These are phyloP conservation scores for Oryzaephilus surinamensis DNA, from an alignment of 1,140 invertebrate species.

Conservation along the genomic window DNA sequence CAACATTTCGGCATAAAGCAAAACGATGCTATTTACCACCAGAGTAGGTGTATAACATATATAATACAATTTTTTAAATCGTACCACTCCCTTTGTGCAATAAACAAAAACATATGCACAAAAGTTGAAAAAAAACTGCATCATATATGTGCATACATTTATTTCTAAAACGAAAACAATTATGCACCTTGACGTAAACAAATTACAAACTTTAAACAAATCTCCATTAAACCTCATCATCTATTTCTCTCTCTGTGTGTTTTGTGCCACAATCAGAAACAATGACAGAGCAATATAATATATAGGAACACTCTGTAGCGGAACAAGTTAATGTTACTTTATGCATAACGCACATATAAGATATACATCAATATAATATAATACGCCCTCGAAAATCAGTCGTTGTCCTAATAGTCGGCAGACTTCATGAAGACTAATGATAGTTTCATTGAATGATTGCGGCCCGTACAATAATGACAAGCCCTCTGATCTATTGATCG, in stretches of 20 bases:
- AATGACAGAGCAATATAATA: slow-evolving; percentile 12
- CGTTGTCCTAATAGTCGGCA: too few species aligned
- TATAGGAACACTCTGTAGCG: too few species aligned
- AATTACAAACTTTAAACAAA: slow-evolving; percentile 12
- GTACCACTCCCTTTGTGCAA: slow-evolving; percentile 10
- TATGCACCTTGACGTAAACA: slow-evolving; percentile 12
- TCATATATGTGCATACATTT: too few species aligned
- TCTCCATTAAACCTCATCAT: slow-evolving; percentile 11
- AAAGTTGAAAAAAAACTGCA: too few species aligned
- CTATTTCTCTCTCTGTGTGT: too few species aligned
- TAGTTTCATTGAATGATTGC: slow-evolving; percentile 18
- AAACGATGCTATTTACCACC: too few species aligned
- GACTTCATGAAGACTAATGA: slow-evolving; percentile 17
- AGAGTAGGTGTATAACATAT: too few species aligned
- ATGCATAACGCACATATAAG: slow-evolving; percentile 10
- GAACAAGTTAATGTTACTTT: too few species aligned
- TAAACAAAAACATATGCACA: too few species aligned
- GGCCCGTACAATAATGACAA: slow-evolving; percentile 8
- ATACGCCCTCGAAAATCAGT: slow-evolving; percentile 10
- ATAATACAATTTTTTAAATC: too few species aligned
- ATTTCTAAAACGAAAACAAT: too few species aligned
- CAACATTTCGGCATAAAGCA: too few species aligned
- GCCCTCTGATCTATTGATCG: slow-evolving; percentile 9
- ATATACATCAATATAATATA: slow-evolving; percentile 12
- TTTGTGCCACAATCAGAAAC: slow-evolving; percentile 13